Evolutionary conservation across 2,888 invertebrate genomes (phyloP), one percentile per base, ranked within the genome.

Genomic region (Synergus japonicus): DNA sequence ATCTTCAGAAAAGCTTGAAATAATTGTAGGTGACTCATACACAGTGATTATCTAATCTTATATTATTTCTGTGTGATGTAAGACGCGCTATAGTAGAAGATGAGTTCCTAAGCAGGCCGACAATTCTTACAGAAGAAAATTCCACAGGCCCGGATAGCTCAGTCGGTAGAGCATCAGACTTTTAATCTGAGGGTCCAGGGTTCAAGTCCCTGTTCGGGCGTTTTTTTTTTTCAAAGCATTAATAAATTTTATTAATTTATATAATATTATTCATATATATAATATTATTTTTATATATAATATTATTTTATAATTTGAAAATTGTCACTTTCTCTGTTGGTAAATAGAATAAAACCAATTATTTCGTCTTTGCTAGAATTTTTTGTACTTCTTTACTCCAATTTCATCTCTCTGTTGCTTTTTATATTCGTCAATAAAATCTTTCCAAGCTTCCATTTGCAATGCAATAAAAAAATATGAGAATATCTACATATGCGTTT

Each of bases 121-220:
- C 29, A n/a, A 69, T 15, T 29, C 29, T 49, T 49, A 49, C 29
- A 1, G 8, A n/a, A 69, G 0, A 4, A 69, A 18, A 29, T 29
- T 13, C 9, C 37, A 49, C 22, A 2, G 49, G 73, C 91, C 90
- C 87, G 90, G 89, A 90, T 91, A 91, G 91, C 91, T 91, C 91
- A 91, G 90, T 90, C 91, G 92, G 92, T 91, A 91, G 91, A 92
- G 92, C 92, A 92, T 92, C 90, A 91, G 92, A 92, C 92, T 92
- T 91, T 92, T 91, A 91, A 91, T 91, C 91, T 90, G 90, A 91
- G 91, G 91, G 92, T 91, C 92, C 90, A 91, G 91, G 92, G 92
- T 92, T 92, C 92, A 87, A 92, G 92, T 91, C 92, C 92, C 91
- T 91, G 91, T 91, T 92, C 90, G 91, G 91, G 92, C 92, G 89